These are phyloP conservation scores for Chaetodon trifasciatus DNA, from an alignment of 2,797 vertebrate genomes.

Conservation along the genomic window DNA sequence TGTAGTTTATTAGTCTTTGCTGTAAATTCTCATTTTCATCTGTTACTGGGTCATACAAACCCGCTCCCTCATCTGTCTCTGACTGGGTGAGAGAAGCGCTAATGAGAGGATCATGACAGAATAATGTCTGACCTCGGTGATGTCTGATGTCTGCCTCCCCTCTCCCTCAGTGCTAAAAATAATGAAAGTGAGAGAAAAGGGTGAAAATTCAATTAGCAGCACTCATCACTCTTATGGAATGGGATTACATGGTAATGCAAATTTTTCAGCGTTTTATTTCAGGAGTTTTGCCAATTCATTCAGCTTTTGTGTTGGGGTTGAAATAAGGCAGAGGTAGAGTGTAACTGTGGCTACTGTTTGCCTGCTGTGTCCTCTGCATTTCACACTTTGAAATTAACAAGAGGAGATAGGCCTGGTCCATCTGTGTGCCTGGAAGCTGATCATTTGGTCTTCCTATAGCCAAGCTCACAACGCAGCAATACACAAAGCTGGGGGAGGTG, in stretches of 20 bases:
- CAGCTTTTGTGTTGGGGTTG: conserved; percentile 24
- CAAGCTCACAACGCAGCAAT: conserved; percentile 23
- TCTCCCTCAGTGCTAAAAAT: conserved; percentile 75
- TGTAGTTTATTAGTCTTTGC: not conserved
- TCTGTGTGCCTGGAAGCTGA: conserved; percentile 75
- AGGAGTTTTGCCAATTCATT: conserved; percentile 39
- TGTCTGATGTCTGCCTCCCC: conserved; percentile 58
- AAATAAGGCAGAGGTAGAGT: conserved; percentile 13
- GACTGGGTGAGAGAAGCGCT: conserved; percentile 54
- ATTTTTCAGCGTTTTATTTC: conserved; percentile 46
- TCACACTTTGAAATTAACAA: conserved; percentile 71
- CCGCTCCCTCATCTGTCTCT: conserved; percentile 57
- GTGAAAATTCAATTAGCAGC: conserved; percentile 66
- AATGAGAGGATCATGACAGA: conserved; percentile 71
- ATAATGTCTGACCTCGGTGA: conserved; percentile 68
- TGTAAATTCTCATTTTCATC: conserved; percentile 48
- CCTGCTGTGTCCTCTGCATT: conserved; percentile 48
- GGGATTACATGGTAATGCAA: conserved; percentile 30
- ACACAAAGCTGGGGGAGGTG: conserved; percentile 57
- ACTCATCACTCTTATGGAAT: conserved; percentile 62
- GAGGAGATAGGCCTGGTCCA: conserved; percentile 58
- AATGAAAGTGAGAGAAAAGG: conserved; percentile 58
- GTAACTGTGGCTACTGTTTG: conserved; percentile 9
- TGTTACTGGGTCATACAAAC: conserved; percentile 21
- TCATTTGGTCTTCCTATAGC: conserved; percentile 74